Evolutionary conservation across 2,888 invertebrate genomes (phyloP).

Genomic region (Cosmia trapezina): DNA sequence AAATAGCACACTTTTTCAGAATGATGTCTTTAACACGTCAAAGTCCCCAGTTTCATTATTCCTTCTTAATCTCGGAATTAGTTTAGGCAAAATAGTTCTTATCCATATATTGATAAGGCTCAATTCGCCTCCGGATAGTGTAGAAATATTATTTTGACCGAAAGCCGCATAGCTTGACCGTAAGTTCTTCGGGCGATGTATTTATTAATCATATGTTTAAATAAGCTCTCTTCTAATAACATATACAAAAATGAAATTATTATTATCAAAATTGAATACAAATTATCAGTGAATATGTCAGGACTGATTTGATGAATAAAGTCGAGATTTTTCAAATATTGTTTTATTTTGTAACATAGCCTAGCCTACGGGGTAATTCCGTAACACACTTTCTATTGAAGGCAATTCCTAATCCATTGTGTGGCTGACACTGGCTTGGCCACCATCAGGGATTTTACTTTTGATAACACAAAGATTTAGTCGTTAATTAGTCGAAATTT

Average conservation of each 20-base stretch:
- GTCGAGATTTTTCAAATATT: conserved; percentile 37
- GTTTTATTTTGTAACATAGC: not conserved
- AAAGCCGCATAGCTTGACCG: not conserved
- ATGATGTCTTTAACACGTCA: too few relatives aligned
- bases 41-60: not conserved
- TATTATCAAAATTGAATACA: conserved; percentile 24
- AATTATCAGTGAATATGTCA: conserved; percentile 17
- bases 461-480: too few relatives aligned
- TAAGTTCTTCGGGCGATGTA: not conserved
- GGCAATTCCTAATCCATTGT: too few relatives aligned
- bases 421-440: too few relatives aligned
- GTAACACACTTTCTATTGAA: too few relatives aligned
- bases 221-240: conserved; percentile 44
- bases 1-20: too few relatives aligned
- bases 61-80: not conserved
- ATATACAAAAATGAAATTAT: conserved; percentile 10
- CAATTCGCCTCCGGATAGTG: not conserved
- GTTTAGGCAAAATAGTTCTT: not conserved
- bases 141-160: not conserved
- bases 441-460: too few relatives aligned
- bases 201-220: not conserved
- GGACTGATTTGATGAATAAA: conserved; percentile 72
- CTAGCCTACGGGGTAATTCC: not conserved
- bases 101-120: not conserved
- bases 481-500: too few relatives aligned